Evolutionary conservation across 2,888 invertebrate species (phyloP).

Genomic region (Chymomyza caudatula): DNA sequence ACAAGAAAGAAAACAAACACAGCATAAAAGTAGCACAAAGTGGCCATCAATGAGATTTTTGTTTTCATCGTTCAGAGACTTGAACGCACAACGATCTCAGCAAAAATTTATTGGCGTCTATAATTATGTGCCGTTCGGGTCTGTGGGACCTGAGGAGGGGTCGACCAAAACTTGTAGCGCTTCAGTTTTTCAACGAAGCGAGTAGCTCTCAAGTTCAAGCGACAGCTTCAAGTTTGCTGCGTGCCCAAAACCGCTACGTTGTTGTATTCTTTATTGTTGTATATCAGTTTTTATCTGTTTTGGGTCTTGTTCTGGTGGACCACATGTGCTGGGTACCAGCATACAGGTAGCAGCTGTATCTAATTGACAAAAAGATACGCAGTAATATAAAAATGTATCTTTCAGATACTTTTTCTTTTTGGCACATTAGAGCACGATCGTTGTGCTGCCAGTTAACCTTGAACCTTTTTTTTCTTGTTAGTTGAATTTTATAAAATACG

Average conservation of each 20-base stretch:
- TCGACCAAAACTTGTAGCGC: conserved; percentile 55
- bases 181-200: conserved; percentile 25
- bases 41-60: conserved; percentile 42
- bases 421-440: conserved; percentile 55
- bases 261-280: conserved; percentile 12
- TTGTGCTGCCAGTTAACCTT: conserved; percentile 52
- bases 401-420: conserved; percentile 63
- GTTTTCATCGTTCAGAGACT: conserved; percentile 23
- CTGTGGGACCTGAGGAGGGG: conserved; percentile 19
- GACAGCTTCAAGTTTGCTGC: conserved; percentile 42
- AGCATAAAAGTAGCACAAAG: conserved; percentile 51
- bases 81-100: conserved; percentile 39
- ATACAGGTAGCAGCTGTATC: conserved; percentile 67
- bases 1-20: conserved; percentile 5
- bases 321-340: conserved; percentile 1
- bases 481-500: conserved; percentile 37
- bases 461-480: conserved; percentile 43
- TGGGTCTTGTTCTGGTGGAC: conserved; percentile 11
- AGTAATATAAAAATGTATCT: conserved; percentile 41
- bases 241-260: conserved; percentile 9
- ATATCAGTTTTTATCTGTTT: conserved; percentile 6
- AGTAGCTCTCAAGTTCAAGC: conserved; percentile 46
- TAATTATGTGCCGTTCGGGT: conserved; percentile 43
- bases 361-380: conserved; percentile 49
- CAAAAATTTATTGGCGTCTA: conserved; percentile 29